These are phyloP conservation scores for Argyresthia goedartella DNA, from an alignment of 2,888 invertebrate species.

Conservation along the genomic window DNA sequence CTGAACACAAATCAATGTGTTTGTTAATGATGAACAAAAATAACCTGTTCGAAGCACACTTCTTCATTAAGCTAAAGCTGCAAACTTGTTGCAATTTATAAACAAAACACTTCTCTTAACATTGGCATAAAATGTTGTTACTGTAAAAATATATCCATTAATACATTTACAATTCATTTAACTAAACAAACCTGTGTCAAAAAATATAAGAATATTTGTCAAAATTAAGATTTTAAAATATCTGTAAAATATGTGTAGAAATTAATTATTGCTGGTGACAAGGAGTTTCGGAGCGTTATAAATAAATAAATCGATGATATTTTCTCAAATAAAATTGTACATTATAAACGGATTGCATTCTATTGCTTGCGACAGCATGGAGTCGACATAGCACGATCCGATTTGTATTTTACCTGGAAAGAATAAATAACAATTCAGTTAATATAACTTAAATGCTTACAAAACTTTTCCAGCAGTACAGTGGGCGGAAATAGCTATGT, in stretches of 20 bases:
- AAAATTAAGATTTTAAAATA: conserved; percentile 6
- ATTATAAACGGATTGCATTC: conserved; percentile 7
- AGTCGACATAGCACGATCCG: neutral
- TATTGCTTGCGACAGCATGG: conserved; percentile 3
- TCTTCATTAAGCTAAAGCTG: neutral
- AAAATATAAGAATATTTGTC: conserved; percentile 2
- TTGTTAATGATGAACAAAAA: conserved; percentile 1
- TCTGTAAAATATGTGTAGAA: neutral
- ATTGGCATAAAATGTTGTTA: conserved; percentile 1
- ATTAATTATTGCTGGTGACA: neutral
- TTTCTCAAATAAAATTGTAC: conserved; percentile 8
- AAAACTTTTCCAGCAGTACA: too few species aligned
- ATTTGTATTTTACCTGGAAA: conserved; percentile 8
- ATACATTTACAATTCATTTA: conserved; percentile 2
- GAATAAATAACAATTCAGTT: neutral
- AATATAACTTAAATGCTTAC: too few species aligned
- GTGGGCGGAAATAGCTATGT: too few species aligned
- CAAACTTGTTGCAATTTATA: neutral
- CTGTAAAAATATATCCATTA: neutral
- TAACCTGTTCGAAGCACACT: conserved; percentile 1
- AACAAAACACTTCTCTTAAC: neutral
- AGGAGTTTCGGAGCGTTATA: neutral
- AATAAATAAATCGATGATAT: neutral
- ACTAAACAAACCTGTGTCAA: conserved; percentile 5
- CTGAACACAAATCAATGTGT: conserved; percentile 11